Evolutionary conservation across 2,797 vertebrate genomes (phyloP).

Genomic region (Poecilia wingei): DNA sequence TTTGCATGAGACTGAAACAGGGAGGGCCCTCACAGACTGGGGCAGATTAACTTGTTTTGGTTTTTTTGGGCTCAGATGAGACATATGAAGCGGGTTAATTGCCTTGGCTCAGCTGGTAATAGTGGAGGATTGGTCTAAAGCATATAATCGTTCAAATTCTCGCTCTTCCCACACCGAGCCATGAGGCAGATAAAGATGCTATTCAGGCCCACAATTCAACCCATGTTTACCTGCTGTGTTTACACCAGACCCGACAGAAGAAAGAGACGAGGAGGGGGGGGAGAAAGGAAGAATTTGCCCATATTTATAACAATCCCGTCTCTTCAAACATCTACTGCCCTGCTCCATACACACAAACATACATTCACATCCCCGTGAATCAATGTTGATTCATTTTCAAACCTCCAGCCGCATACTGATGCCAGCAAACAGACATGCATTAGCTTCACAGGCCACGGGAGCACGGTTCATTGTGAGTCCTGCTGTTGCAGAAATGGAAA

Average conservation of each 20-base stretch:
- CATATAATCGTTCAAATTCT: constrained; percentile 53
- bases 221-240: constrained; percentile 37
- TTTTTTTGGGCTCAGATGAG: constrained; percentile 54
- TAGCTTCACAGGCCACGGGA: constrained; percentile 40
- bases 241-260: constrained; percentile 30
- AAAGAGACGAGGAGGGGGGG: constrained; percentile 1
- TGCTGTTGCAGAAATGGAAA: constrained; percentile 66
- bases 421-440: constrained; percentile 10
- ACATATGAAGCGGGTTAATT: constrained; percentile 68
- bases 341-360: constrained; percentile 15
- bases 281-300: constrained; percentile 32
- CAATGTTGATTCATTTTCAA: constrained; percentile 43
- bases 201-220: constrained; percentile 13
- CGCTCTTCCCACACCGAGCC: constrained; percentile 17
- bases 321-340: constrained; percentile 33
- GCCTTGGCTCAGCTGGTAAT: constrained; percentile 63
- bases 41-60: constrained; percentile 62
- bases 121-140: constrained; percentile 50
- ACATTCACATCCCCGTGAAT: constrained; percentile 25
- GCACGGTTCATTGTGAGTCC: constrained; percentile 57
- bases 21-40: constrained; percentile 37
- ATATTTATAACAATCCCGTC: constrained; percentile 32
- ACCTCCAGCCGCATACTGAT: constrained; percentile 33
- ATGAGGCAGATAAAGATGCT: constrained; percentile 20
- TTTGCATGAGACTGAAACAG: constrained; percentile 55